These are phyloP conservation scores for Gadopsis bispinosus DNA, from an alignment of 2,797 vertebrate genomes.

Conservation along the genomic window DNA sequence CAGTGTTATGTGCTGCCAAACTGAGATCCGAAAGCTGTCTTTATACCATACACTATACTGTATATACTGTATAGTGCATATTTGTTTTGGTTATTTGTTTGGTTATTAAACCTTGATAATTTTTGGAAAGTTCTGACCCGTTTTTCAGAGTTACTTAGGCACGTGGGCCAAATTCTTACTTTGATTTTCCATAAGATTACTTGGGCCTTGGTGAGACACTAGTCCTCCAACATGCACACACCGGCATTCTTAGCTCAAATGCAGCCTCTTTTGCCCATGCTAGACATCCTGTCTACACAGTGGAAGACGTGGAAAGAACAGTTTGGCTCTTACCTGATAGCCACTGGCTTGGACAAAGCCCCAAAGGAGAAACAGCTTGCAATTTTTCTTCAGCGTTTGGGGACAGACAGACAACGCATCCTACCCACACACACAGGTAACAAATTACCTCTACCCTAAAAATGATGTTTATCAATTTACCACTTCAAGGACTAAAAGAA, in stretches of 20 bases:
- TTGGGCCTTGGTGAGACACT: conserved; percentile 24
- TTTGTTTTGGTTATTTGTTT: neutral
- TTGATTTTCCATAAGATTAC: conserved; percentile 22
- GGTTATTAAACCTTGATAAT: neutral
- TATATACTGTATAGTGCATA: neutral
- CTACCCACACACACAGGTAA: conserved; percentile 78
- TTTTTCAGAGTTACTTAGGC: conserved; percentile 17
- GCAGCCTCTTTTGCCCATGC: conserved; percentile 74
- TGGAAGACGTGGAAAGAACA: conserved; percentile 82
- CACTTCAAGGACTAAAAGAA: neutral
- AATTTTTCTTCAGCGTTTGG: conserved; percentile 79
- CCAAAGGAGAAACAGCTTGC: conserved; percentile 83
- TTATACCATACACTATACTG: neutral
- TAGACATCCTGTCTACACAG: conserved; percentile 72
- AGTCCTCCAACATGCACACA: conserved; percentile 43
- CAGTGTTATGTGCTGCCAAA: neutral
- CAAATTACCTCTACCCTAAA: conserved; percentile 18
- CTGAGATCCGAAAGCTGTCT: neutral
- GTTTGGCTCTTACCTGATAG: conserved; percentile 79
- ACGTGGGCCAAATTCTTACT: conserved; percentile 3
- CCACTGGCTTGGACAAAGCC: conserved; percentile 81
- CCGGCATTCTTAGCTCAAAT: conserved; percentile 68
- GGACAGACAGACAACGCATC: conserved; percentile 76
- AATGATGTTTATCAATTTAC: conserved; percentile 12
- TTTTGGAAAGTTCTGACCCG: conserved; percentile 17